Conservation (phyloP, 2,113 vertebrate species). For the Heterocephalus glaber region DNA sequence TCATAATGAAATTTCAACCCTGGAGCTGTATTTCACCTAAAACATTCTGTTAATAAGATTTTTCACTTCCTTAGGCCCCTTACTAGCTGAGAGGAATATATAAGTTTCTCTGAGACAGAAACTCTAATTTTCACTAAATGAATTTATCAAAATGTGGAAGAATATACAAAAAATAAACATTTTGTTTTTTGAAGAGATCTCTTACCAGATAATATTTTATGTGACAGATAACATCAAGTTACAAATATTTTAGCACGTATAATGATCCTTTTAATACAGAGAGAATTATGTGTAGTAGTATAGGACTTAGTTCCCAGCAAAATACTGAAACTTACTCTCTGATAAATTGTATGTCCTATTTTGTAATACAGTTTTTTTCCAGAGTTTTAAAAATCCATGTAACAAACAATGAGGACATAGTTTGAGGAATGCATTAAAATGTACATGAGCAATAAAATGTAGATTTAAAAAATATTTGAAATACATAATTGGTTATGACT, state of each 20-base stretch:
- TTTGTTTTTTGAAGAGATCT: conserved; percentile 13
- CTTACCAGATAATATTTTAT: conserved; percentile 21
- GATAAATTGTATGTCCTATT: not conserved
- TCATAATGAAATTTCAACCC: conserved; percentile 80
- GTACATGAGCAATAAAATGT: not conserved
- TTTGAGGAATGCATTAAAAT: not conserved
- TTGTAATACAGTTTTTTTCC: not conserved
- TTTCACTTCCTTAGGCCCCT: conserved; percentile 64
- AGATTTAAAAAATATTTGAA: not conserved
- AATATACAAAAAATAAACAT: not conserved
- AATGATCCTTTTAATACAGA: conserved; percentile 30
- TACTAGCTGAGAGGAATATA: conserved; percentile 57
- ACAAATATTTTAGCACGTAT: conserved; percentile 23
- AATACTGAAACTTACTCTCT: not conserved
- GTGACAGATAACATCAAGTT: not conserved
- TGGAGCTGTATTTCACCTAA: conserved; percentile 75
- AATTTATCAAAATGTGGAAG: not conserved
- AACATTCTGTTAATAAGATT: conserved; percentile 69
- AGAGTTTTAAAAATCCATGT: not conserved
- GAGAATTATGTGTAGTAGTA: not conserved
- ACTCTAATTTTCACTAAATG: conserved; percentile 56
- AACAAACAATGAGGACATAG: not conserved
- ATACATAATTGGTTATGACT: not conserved
- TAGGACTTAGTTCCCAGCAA: not conserved
- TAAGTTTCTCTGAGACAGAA: conserved; percentile 26